Base-by-base conservation (phyloP, 2,113 vertebrate species). In the Empidonax traillii region DNA sequence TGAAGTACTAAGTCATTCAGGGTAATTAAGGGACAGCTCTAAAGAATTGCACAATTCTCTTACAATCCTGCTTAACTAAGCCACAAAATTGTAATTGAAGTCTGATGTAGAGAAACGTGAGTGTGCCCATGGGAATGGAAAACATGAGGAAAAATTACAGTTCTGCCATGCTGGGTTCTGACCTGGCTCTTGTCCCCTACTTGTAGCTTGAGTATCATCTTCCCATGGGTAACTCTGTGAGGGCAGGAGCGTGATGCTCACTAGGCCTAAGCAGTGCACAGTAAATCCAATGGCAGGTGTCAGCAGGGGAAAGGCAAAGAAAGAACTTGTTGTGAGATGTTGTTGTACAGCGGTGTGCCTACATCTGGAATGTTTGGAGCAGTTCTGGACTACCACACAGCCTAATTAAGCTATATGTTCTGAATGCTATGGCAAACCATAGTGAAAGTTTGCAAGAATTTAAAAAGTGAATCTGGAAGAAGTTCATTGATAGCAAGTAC, bases 1-100 rank as follows among this genome's bases (percentile, higher is more conserved):
- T 62, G 41, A 93, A 85, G 59, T 63, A 71, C 25, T 83, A 46
- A 85, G 90, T 79, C 76, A 87, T 85, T 94, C 78, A 71, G 59
- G 46, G 30, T 43, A 67, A 46, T 55, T 62, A 75, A 63, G 59
- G 61, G 69, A 20, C 82, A 88, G 31, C 39, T 80, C 41, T 58
- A 25, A 92, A 69, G 37, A 88, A 66, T 3, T 66, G 28, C 5
- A 1, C 58, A 77, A 53, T 47, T 62, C 11, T 46, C 27, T 85
- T 83, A 39, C 15, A 69, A 8, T 77, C 41, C 82, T 73, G 58
- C 51, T 77, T 76, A 79, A 69, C 49, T 61, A 66, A 94, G 58
- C 28, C 51, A 44, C 46, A 52, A 20, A 93, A 65, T 21, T 68
- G 47, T 81, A 82, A 93, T 85, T 87, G 25, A 68, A 56, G 22